Evolutionary conservation across 2,113 vertebrate species (phyloP), one percentile per base, ranked within the genome.

Genomic region (Mirounga angustirostris): DNA sequence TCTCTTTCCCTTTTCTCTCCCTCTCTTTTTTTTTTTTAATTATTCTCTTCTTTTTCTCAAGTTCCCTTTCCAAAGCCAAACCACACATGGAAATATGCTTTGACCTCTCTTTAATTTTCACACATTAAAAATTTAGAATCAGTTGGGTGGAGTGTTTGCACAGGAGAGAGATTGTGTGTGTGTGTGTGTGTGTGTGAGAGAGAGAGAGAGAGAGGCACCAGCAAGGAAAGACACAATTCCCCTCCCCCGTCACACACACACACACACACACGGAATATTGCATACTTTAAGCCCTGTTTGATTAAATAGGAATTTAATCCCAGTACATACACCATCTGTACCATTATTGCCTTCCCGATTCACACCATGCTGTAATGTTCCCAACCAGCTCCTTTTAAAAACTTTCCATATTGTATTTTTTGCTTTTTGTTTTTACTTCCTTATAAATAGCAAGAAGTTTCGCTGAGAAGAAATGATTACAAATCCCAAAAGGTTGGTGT

Each of bases 401-500:
- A 59, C 30, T 95, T 92, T 84, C 76, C 74, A 92, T 97, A 79
- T 80, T 93, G 22, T 94, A 61, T 63, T 86, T 93, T 96, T 96
- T 94, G 22, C 46, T 78, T 97, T 96, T 96, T 98, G 52, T 94
- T 98, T 98, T 96, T 91, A 95, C 69, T 96, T 95, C 82, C 76
- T 96, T 91, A 96, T 96, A 95, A 97, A 98, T 93, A 97, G 90
- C 88, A 97, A 98, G 85, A 94, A 84, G 81, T 96, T 97, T 97
- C 88, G 46, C 88, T 96, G 97, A 98, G 95, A 96, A 98, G 92
- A 98, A 97, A 95, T 94, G 33, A 94, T 98, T 98, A 96, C 92
- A 98, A 98, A 97, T 98, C 97, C 92, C 97, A 73, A 97, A 98
- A 98, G 97, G 96, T 96, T 97, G 56, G 76, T 97, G 87, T 97